Percentiles rank a stretch among this genome's conserved stretches.
Evolutionary conservation across 37 sponge, comb jelly and placozoan species (phyloP).

Genomic region (Cliona cf. orientalis): DNA sequence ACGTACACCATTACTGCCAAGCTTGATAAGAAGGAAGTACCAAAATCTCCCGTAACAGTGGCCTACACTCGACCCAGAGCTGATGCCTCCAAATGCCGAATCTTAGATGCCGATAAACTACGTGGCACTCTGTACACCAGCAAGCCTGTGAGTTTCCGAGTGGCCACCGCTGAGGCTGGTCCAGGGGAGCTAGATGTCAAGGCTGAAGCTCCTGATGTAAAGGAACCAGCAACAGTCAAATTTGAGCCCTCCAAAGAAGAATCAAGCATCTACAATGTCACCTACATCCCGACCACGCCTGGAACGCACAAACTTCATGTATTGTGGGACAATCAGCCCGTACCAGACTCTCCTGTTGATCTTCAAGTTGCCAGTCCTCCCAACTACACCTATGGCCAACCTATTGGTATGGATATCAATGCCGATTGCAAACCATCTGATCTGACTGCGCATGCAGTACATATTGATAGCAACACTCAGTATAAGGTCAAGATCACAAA

Average conservation of each 20-base stretch:
- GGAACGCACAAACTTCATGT: constrained; percentile 55
- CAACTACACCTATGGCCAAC: constrained; percentile 37
- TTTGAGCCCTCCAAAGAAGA: constrained; percentile 6
- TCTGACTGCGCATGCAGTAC: constrained; percentile 41
- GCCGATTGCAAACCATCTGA: constrained; percentile 39
- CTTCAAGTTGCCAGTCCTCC: background rate
- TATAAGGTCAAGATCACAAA: constrained; percentile 67
- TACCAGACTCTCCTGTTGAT: constrained; percentile 57
- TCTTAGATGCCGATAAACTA: constrained; percentile 32
- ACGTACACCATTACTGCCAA: constrained; percentile 40
- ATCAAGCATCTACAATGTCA: background rate
- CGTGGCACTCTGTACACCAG: constrained; percentile 23
- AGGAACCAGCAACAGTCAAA: background rate
- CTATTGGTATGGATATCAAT: constrained; percentile 39
- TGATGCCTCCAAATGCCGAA: constrained; percentile 50
- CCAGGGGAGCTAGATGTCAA: constrained; percentile 69
- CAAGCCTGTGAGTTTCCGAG: constrained; percentile 38
- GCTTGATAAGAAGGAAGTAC: constrained; percentile 27
- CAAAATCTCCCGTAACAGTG: constrained; percentile 41
- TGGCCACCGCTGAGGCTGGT: constrained; percentile 73
- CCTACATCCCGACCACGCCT: constrained; percentile 26
- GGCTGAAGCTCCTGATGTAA: constrained; percentile 36
- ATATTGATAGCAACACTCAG: constrained; percentile 22
- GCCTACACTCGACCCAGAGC: constrained; percentile 31
- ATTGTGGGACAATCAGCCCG: constrained; percentile 40